phyloP scores from a whole-genome alignment of 2,888 invertebrate species.

The Drosophila sordidapex region DNA sequence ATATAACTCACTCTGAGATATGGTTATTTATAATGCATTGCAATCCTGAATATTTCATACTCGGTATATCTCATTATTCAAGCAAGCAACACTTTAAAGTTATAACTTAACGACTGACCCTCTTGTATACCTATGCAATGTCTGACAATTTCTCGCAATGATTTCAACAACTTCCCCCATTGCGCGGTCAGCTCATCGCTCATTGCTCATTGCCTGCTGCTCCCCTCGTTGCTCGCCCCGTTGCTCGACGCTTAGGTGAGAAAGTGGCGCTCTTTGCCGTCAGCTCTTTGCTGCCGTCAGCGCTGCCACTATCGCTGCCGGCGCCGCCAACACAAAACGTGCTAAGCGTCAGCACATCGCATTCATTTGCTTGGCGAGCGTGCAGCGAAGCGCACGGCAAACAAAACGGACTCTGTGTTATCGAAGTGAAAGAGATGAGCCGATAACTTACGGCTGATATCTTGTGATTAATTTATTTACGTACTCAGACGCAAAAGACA shows the following conservation, averaged over 20 bases:
- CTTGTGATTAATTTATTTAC: slow-evolving; percentile 64
- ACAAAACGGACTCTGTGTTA: slow-evolving; percentile 22
- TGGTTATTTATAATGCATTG: neutral
- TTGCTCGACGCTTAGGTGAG: slow-evolving; percentile 41
- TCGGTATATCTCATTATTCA: neutral
- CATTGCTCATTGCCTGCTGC: slow-evolving; percentile 8
- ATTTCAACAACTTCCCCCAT: slow-evolving; percentile 64
- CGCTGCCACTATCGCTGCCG: slow-evolving; percentile 27
- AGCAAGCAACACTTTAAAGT: neutral
- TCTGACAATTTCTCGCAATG: slow-evolving; percentile 55
- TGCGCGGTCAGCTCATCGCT: slow-evolving; percentile 67
- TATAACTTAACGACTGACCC: slow-evolving; percentile 15
- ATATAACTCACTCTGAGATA: neutral
- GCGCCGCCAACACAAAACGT: slow-evolving; percentile 60
- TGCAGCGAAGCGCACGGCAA: slow-evolving; percentile 57
- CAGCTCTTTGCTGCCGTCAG: slow-evolving; percentile 13
- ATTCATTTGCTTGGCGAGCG: slow-evolving; percentile 70
- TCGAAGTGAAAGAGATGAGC: slow-evolving; percentile 56
- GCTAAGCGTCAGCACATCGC: slow-evolving; percentile 53
- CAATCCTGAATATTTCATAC: neutral
- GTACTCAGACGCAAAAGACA: slow-evolving; percentile 28
- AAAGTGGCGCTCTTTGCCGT: slow-evolving; percentile 52
- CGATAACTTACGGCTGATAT: slow-evolving; percentile 67
- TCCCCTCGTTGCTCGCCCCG: slow-evolving; percentile 5
- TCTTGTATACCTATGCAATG: slow-evolving; percentile 23